Percentiles rank a stretch among this genome's conserved stretches.
Conservation (phyloP, 2,888 invertebrate species). For the Rotaria magnacalcarata region DNA sequence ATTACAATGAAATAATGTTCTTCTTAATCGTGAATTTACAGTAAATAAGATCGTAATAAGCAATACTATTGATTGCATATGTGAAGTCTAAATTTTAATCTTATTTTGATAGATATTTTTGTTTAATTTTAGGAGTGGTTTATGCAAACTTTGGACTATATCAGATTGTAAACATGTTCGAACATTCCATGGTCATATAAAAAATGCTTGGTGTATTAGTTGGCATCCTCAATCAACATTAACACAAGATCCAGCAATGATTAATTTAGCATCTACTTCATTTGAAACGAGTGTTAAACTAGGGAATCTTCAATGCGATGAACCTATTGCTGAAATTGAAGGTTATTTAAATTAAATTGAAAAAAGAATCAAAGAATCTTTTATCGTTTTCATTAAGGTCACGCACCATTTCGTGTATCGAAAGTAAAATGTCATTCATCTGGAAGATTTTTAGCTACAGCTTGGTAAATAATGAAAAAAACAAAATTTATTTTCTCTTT, state of each 20-base stretch:
- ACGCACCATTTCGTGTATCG: slow-evolving; percentile 83
- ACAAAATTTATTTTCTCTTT: background rate
- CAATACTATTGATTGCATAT: too few relatives aligned
- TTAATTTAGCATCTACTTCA: slow-evolving; percentile 71
- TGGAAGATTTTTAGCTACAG: slow-evolving; percentile 86
- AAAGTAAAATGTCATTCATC: slow-evolving; percentile 89
- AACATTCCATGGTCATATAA: slow-evolving; percentile 53
- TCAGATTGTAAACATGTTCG: slow-evolving; percentile 71
- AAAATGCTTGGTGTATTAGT: slow-evolving; percentile 78
- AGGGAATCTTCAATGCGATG: slow-evolving; percentile 77
- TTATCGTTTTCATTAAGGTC: slow-evolving; percentile 69
- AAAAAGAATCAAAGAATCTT: background rate
- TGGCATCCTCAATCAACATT: slow-evolving; percentile 81
- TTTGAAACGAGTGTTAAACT: slow-evolving; percentile 84
- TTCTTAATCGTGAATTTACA: too few relatives aligned
- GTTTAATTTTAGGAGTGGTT: slow-evolving; percentile 71
- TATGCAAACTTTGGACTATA: slow-evolving; percentile 82
- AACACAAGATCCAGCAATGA: slow-evolving; percentile 58
- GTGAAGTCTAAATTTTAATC: too few relatives aligned
- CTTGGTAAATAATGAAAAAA: slow-evolving; percentile 64
- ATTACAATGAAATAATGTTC: too few relatives aligned
- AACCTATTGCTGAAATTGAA: slow-evolving; percentile 43
- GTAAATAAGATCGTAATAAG: too few relatives aligned
- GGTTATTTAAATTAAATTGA: background rate
- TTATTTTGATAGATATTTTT: too few relatives aligned